Evolutionary conservation across 2,113 vertebrate species (phyloP), one percentile per base, ranked within the genome.

Genomic region (Ptilonorhynchus violaceus): DNA sequence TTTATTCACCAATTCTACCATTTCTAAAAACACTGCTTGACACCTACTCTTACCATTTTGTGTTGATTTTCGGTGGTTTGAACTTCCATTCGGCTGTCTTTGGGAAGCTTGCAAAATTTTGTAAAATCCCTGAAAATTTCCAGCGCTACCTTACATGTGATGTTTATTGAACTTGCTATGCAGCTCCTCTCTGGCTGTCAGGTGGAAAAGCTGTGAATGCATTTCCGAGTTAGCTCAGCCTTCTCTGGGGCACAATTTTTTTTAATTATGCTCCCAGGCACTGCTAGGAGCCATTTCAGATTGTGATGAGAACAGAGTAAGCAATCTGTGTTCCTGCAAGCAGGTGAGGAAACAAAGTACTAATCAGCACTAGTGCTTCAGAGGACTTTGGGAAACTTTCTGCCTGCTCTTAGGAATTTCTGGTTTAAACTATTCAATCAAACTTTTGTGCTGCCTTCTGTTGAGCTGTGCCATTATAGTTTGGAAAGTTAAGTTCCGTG

Each of bases 211-310:
- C 73, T 93, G 64, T 35, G 88, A 75, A 67, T 72, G 73, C 66
- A 73, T 68, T 86, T 93, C 49, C 37, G 37, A 58, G 31, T 82
- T 49, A 84, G 53, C 76, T 75, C 41, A 21, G 49, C 80, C 89
- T 96, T 89, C 92, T 95, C 93, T 89, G 69, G 86, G 73, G 69
- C 86, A 70, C 66, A 50, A 3, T 30, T 91, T 68, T 93, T 93
- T 94, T 81, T 13, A 90, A 92, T 96, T 89, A 86, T 81, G 66
- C 80, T 97, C 60, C 64, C 73, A 87, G 93, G 88, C 88, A 56
- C 69, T 85, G 93, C 88, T 90, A 82, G 83, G 89, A 94, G 88
- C 72, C 79, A 87, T 91, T 93, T 85, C 56, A 50, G 79, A 39
- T 70, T 67, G 50, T 86, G 83, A 78, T 55, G 80, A 75, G 92